Conservation (phyloP, 1,140 invertebrate genomes). For the Plectrocnemia conspersa region DNA sequence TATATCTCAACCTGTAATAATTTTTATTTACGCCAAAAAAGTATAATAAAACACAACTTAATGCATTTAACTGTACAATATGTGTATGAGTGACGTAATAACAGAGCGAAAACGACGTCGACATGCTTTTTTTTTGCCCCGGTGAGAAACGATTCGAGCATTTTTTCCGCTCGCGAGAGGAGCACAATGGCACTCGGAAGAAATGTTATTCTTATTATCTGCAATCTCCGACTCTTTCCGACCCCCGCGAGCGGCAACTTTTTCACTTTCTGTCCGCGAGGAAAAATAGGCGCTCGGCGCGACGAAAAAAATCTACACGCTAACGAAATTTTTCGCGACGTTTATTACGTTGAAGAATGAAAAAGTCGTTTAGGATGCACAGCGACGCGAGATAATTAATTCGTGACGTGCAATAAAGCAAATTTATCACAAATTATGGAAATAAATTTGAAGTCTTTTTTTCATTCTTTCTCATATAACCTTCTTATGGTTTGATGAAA, state of each 20-base stretch:
- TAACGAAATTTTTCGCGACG: too few species aligned
- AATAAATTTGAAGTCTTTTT: too few species aligned
- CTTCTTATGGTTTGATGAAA: too few species aligned
- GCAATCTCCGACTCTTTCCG: slow-evolving; percentile 18
- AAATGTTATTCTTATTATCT: slow-evolving; percentile 26
- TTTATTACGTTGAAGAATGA: too few species aligned
- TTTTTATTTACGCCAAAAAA: too few species aligned
- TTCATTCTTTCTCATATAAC: too few species aligned
- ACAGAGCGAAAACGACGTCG: slow-evolving; percentile 8
- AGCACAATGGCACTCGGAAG: slow-evolving; percentile 21
- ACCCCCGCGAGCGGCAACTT: slow-evolving; percentile 15
- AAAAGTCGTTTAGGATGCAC: too few species aligned
- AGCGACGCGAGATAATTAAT: too few species aligned
- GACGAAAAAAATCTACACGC: background rate
- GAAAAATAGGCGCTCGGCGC: background rate
- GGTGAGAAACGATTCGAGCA: background rate
- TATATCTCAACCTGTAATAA: too few species aligned
- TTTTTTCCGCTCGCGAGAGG: slow-evolving; percentile 18
- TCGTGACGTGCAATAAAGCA: too few species aligned
- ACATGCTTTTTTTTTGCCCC: slow-evolving; percentile 6
- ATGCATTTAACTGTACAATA: background rate
- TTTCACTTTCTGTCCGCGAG: slow-evolving; percentile 9
- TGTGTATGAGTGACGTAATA: slow-evolving; percentile 17
- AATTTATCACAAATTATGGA: too few species aligned
- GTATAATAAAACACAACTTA: too few species aligned